Percentiles rank a stretch among this genome's conserved stretches.
Conservation (phyloP, 2,113 vertebrate species). For the Apaloderma vittatum region DNA sequence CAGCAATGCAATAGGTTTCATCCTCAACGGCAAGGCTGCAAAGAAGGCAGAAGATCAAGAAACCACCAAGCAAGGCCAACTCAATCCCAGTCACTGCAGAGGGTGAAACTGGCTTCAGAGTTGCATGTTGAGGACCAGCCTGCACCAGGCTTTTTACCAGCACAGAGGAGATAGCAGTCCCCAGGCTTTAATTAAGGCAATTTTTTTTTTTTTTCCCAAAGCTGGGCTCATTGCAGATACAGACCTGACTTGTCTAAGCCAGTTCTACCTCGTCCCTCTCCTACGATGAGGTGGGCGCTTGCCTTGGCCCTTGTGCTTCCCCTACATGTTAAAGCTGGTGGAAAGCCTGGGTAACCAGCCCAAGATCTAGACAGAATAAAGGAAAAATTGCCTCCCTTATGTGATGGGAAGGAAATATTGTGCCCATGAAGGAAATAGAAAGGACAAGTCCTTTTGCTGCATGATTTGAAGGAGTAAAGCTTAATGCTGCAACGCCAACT, state of each 20-base stretch:
- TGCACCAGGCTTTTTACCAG: background rate
- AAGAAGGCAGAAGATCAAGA: background rate
- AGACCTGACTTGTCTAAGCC: background rate
- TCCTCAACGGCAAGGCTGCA: background rate
- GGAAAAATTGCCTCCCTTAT: background rate
- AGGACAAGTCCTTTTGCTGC: background rate
- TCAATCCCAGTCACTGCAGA: background rate
- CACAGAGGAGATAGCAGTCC: background rate
- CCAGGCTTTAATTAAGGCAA: background rate
- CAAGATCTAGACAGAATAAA: background rate
- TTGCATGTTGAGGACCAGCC: background rate
- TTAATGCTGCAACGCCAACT: background rate
- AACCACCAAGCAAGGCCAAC: background rate
- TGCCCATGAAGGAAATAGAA: background rate
- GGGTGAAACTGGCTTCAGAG: background rate
- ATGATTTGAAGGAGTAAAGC: background rate
- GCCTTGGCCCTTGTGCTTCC: accelerated
- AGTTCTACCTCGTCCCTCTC: background rate
- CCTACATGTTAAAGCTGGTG: background rate
- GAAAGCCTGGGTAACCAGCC: background rate
- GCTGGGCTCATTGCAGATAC: background rate
- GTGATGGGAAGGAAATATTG: background rate
- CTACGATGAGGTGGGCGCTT: accelerated
- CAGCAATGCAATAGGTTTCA: background rate
- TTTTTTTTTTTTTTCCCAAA: background rate